Percentiles rank a stretch among this genome's conserved stretches.
phyloP scores from a whole-genome alignment of 2,113 vertebrate genomes.

The Hystrix brachyura region DNA sequence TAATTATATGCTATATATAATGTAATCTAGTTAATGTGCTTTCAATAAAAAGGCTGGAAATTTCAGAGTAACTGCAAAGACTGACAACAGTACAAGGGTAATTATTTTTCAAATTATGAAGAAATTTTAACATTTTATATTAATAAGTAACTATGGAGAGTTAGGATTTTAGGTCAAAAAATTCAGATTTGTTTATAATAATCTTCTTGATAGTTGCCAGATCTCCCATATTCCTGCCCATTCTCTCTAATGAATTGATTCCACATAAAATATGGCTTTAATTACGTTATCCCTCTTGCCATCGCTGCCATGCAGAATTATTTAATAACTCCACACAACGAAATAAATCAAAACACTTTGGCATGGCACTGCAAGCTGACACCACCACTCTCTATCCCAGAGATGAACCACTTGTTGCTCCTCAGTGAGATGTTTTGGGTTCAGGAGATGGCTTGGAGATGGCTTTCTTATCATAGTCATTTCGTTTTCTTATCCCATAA shows the following conservation, averaged over 20 bases:
- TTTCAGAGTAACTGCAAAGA: neutral
- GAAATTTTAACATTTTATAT: slow-evolving; percentile 44
- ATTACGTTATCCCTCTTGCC: slow-evolving; percentile 41
- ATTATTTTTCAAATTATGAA: neutral
- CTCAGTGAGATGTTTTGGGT: neutral
- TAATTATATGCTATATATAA: neutral
- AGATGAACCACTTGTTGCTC: neutral
- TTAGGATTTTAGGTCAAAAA: slow-evolving; percentile 34
- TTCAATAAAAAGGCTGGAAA: slow-evolving; percentile 17
- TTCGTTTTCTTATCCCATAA: neutral
- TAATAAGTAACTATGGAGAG: slow-evolving; percentile 26
- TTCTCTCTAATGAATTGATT: slow-evolving; percentile 58
- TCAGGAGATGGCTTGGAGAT: neutral
- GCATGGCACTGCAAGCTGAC: neutral
- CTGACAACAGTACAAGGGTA: neutral
- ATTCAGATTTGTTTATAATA: slow-evolving; percentile 56
- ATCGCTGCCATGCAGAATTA: slow-evolving; percentile 22
- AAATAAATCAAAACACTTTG: slow-evolving; percentile 36
- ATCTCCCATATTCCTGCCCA: slow-evolving; percentile 35
- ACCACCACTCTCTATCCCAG: neutral
- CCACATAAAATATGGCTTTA: slow-evolving; percentile 48
- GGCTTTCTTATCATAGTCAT: neutral
- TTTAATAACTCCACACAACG: slow-evolving; percentile 46
- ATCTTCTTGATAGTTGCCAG: neutral
- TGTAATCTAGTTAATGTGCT: neutral